These are phyloP conservation scores for Macrophya annulata DNA, from an alignment of 2,888 invertebrate genomes.

Conservation along the genomic window DNA sequence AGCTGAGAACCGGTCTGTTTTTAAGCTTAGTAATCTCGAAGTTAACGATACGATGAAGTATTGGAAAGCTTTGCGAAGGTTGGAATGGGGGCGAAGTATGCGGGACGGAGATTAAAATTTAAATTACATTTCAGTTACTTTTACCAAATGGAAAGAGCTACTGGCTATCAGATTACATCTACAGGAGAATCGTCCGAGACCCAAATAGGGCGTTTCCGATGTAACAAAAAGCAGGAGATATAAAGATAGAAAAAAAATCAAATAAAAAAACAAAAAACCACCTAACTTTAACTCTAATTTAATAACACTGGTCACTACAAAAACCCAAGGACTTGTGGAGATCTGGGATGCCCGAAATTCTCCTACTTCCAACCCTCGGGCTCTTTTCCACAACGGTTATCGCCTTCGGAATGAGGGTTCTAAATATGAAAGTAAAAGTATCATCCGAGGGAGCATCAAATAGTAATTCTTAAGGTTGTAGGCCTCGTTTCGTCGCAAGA, in stretches of 20 bases:
- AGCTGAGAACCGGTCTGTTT: constrained; percentile 18
- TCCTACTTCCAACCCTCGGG: background rate
- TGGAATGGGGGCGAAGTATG: background rate
- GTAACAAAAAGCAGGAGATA: background rate
- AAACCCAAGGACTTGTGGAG: constrained; percentile 21
- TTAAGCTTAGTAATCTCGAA: constrained; percentile 17
- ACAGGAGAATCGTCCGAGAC: background rate
- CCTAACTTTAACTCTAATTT: constrained; percentile 5
- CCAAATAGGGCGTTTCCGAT: background rate
- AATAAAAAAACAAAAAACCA: background rate
- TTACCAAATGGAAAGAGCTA: background rate
- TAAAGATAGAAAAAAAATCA: background rate
- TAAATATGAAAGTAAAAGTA: constrained; percentile 46
- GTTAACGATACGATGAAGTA: constrained; percentile 30
- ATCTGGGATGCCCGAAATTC: background rate
- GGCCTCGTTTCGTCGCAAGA: constrained; percentile 5
- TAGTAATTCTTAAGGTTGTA: constrained; percentile 35
- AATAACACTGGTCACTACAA: constrained; percentile 31
- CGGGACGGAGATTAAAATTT: constrained; percentile 24
- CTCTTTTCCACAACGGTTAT: constrained; percentile 42
- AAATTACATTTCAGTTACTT: constrained; percentile 7
- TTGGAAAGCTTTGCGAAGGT: constrained; percentile 1
- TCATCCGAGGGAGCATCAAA: constrained; percentile 46
- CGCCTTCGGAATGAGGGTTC: constrained; percentile 45
- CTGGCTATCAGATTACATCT: background rate